phyloP scores from a whole-genome alignment of 2,113 vertebrate species.

The Anarhynchus alexandrinus region DNA sequence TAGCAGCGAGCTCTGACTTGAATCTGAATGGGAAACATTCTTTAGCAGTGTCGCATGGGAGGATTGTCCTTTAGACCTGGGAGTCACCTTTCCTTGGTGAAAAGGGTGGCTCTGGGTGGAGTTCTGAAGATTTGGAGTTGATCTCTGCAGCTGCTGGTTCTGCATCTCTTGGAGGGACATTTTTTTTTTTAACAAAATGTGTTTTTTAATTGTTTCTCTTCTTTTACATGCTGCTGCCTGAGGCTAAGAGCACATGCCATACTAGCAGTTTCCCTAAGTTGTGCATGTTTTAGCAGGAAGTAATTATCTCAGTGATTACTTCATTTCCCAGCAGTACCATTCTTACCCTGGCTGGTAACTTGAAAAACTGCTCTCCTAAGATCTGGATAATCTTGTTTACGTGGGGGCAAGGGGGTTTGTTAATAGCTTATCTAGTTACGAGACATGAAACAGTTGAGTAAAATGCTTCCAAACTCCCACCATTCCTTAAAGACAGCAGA shows the following conservation, averaged over 20 bases:
- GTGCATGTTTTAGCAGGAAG: not conserved
- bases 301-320: not conserved
- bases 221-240: not conserved
- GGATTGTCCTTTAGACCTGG: too few relatives aligned
- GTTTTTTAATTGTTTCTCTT: not conserved
- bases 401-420: not conserved
- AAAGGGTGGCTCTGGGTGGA: not conserved
- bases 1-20: not conserved
- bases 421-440: not conserved
- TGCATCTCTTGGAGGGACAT: fast-evolving
- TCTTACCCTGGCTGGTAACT: not conserved
- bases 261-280: not conserved
- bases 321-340: not conserved
- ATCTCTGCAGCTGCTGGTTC: not conserved
- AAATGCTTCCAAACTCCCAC: not conserved
- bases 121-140: not conserved
- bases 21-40: not conserved
- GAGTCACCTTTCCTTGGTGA: not conserved
- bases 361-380: not conserved
- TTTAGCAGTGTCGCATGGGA: not conserved
- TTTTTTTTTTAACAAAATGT: not conserved
- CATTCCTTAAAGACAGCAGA: not conserved
- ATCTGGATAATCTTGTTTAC: not conserved
- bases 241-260: not conserved
- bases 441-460: not conserved